Evolutionary conservation across 2,113 vertebrate species (phyloP), one percentile per base, ranked within the genome.

Genomic region (Chamaetylas fuelleborni): DNA sequence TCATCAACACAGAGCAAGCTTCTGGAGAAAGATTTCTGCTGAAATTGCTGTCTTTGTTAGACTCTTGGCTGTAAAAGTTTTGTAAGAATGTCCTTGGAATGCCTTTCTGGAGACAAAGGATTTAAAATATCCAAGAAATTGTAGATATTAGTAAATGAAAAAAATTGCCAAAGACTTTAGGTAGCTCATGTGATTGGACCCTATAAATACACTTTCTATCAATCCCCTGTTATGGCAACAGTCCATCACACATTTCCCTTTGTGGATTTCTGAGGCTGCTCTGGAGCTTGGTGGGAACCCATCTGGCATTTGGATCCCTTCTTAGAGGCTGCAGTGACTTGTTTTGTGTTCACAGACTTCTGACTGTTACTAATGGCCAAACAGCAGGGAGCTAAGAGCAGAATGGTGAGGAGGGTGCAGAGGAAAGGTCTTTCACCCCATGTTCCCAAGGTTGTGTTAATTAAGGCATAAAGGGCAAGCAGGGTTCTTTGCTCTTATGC

Each of bases 381-480:
- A 40, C 79, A 86, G 72, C 80, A 78, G 79, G 92, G 65, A 97
- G 51, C 72, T 89, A 57, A 89, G 88, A 86, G 80, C 76, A 74
- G 60, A 79, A 60, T 15, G 14, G 24, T 40, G 48, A 66, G 82
- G 57, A 92, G 34, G 81, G 40, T 94, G 64, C 60, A 65, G 48
- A 81, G 76, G 66, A 90, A 96, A 92, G 66, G 65, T 88, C 74
- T 94, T 86, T 95, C 36, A 36, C 62, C 58, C 71, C 31, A 23
- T 66, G 81, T 45, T 86, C 50, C 84, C 48, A 48, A 76, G 53
- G 50, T 51, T 86, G 64, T 31, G 82, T 90, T 81, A 91, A 93
- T 95, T 94, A 95, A 79, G 88, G 53, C 26, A n/a, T 60, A 96
- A 90, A 96, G 86, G 86, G 50, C 61, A 96, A 89, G 29, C 33